Evolutionary conservation across 2,113 vertebrate species (phyloP).

Genomic region (Calyptommatus sinebrachiatus): DNA sequence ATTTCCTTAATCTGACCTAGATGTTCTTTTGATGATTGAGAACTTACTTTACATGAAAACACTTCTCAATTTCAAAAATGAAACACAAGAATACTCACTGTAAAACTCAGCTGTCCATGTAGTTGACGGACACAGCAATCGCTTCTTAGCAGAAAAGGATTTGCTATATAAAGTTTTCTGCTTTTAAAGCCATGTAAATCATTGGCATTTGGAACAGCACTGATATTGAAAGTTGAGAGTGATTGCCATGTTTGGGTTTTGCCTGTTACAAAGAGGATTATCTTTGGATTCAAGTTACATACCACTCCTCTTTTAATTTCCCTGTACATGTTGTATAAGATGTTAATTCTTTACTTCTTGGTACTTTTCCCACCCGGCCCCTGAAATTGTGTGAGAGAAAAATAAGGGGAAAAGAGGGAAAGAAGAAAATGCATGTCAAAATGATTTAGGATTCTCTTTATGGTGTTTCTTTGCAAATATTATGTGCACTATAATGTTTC

Average conservation of each 20-base stretch:
- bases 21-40: slow-evolving; percentile 87
- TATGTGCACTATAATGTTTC: not conserved
- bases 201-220: slow-evolving; percentile 70
- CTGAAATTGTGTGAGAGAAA: slow-evolving; percentile 30
- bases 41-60: slow-evolving; percentile 70
- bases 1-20: slow-evolving; percentile 86
- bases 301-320: slow-evolving; percentile 71
- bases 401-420: not conserved
- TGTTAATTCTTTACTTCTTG: slow-evolving; percentile 62
- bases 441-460: not conserved
- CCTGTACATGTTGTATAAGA: slow-evolving; percentile 61
- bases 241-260: slow-evolving; percentile 76
- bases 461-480: not conserved
- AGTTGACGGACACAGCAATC: slow-evolving; percentile 71
- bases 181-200: slow-evolving; percentile 75
- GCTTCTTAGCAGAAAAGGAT: slow-evolving; percentile 73
- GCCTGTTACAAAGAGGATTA: slow-evolving; percentile 86
- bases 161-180: slow-evolving; percentile 74
- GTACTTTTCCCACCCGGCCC: not conserved
- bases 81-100: slow-evolving; percentile 63
- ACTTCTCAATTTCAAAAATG: slow-evolving; percentile 79
- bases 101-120: slow-evolving; percentile 70
- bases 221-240: slow-evolving; percentile 76
- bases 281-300: slow-evolving; percentile 73
- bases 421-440: not conserved